These are phyloP conservation scores for Tyrannus savana DNA, from an alignment of 2,113 vertebrate genomes.

Conservation along the genomic window DNA sequence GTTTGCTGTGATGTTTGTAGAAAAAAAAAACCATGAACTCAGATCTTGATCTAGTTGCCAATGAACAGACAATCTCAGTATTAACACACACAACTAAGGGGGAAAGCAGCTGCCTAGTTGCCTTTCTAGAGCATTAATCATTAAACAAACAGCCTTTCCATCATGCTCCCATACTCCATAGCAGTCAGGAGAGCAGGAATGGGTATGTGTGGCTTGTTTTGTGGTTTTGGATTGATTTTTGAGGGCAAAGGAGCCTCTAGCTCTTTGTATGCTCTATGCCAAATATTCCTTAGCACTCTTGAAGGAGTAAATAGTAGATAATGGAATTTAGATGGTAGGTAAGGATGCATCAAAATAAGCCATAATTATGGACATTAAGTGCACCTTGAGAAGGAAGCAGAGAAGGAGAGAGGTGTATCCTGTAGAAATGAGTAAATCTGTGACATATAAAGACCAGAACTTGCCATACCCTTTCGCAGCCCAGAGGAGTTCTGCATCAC, in stretches of 20 bases:
- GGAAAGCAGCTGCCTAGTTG: background rate
- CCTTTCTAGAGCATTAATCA: background rate
- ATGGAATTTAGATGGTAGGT: background rate
- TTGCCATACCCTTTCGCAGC: background rate
- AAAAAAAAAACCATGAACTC: background rate
- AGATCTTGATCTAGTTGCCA: background rate
- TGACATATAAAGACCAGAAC: background rate
- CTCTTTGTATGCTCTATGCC: background rate
- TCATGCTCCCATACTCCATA: accelerated
- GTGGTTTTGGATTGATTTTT: background rate
- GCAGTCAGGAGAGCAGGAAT: background rate
- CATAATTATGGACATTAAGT: background rate
- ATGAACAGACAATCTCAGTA: background rate
- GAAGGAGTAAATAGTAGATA: background rate
- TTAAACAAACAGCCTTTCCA: background rate
- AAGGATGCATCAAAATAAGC: background rate
- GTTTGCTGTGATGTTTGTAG: background rate
- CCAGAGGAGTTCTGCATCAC: background rate
- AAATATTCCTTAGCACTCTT: background rate
- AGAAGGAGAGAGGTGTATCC: background rate
- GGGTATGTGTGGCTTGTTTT: background rate
- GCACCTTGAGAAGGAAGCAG: background rate
- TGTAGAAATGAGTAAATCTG: background rate
- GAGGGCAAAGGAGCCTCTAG: background rate
- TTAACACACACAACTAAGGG: background rate